Conservation (phyloP, 2,797 vertebrate species). For the Peromyscus attwateri region DNA sequence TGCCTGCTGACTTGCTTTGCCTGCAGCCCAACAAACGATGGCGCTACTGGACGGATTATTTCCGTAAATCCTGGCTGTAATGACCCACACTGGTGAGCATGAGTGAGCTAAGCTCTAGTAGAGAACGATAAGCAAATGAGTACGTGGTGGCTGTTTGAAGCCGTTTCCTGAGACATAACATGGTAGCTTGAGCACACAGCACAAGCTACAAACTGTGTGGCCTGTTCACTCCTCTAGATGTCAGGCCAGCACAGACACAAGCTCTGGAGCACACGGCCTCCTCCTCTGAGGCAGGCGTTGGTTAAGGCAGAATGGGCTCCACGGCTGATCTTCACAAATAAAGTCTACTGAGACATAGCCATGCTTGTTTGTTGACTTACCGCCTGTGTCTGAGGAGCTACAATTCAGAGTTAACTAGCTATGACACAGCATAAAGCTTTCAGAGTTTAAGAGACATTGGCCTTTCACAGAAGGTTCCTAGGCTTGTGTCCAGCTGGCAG, state of each 20-base stretch:
- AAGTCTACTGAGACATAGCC: background rate
- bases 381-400: background rate
- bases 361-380: background rate
- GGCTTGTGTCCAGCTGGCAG: background rate
- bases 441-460: background rate
- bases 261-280: background rate
- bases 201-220: background rate
- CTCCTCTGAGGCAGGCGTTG: background rate
- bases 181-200: background rate
- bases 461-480: background rate
- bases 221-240: too few relatives aligned
- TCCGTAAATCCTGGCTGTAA: background rate
- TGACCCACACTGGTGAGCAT: too few relatives aligned
- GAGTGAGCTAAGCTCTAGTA: background rate
- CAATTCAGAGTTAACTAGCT: background rate
- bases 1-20: background rate
- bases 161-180: background rate
- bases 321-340: background rate
- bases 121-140: background rate
- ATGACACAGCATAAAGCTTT: background rate
- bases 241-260: background rate
- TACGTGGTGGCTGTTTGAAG: background rate
- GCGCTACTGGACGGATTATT: rapidly evolving
- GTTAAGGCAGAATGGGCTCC: background rate
- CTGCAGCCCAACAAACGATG: background rate